Base-by-base conservation (phyloP, 2,888 invertebrate genomes). In the Aleiodes testaceus region DNA sequence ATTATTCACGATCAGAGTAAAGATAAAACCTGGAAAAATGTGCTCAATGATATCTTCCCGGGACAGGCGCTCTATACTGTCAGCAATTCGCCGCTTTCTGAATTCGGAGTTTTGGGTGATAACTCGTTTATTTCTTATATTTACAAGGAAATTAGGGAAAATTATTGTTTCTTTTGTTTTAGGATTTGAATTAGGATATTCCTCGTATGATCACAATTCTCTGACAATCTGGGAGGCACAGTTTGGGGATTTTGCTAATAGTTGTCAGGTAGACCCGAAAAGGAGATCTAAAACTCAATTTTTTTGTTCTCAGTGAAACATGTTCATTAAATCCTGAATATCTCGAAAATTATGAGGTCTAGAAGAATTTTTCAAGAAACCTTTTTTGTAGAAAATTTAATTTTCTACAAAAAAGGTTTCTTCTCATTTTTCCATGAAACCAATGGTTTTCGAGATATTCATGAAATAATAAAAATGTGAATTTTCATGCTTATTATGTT, bases 221-320 rank as follows among this genome's bases (percentile, higher is more conserved):
- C 89, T 95, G 74, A 91, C 92, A 0, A 89, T 94, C 12, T 96
- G 95, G 95, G 95, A 96, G 88, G 95, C 93, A 45, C 96, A 96
- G 88, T 96, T 95, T 87, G 95, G 95, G 0, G 95, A 96, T 88
- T 96, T 96, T 82, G 91, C 91, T 74, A 95, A 95, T 88, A 93
- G 91, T 0, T 92, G 92, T 59, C 92, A 93, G 78, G 84, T 84
- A 78, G 75, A 20, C 14, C 16, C 12, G 5, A 4, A 44, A 55
- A 55, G 44, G 5, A 3, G 26, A 26, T 26, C 5, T 26, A n/a
- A n/a, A n/a, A n/a, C n/a, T n/a, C n/a, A n/a, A n/a, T n/a, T n/a
- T n/a, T n/a, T n/a, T n/a, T n/a, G n/a, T n/a, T n/a, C n/a, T n/a
- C n/a, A n/a, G n/a, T n/a, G n/a, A n/a, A n/a, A n/a, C n/a, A n/a